Percentiles rank a stretch among this genome's conserved stretches.
These are phyloP conservation scores for Cephus rjabovi DNA, from an alignment of 2,888 invertebrate genomes.

Conservation along the genomic window DNA sequence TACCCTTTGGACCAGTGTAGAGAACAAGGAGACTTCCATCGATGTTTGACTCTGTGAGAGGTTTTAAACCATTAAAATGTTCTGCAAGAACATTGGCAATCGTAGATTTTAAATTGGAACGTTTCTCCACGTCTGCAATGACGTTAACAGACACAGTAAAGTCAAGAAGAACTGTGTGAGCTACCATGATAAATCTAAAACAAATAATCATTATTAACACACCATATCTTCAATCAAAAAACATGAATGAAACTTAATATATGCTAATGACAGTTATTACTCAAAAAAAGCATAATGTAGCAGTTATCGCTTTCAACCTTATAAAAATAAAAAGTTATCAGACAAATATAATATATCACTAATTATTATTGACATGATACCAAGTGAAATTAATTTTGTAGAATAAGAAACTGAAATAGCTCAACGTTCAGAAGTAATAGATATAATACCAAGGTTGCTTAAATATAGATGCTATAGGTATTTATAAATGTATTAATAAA, in stretches of 20 bases:
- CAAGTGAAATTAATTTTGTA: neutral
- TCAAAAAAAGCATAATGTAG: neutral
- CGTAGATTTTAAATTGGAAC: conserved; percentile 75
- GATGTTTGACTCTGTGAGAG: conserved; percentile 75
- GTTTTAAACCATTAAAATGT: conserved; percentile 78
- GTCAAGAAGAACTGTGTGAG: conserved; percentile 83
- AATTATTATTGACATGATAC: neutral
- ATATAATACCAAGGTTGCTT: neutral
- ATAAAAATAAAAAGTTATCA: neutral
- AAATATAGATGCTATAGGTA: neutral
- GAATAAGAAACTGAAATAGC: neutral
- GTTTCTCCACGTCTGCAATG: conserved; percentile 75
- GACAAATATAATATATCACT: neutral
- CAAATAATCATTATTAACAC: neutral
- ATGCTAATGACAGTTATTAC: neutral
- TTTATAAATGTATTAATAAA: neutral
- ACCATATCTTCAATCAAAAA: neutral
- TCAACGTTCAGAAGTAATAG: neutral
- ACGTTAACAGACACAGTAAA: conserved; percentile 80
- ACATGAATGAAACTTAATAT: neutral
- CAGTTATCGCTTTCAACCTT: neutral
- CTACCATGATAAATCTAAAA: conserved; percentile 72
- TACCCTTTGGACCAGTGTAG: conserved; percentile 77
- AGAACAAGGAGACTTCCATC: conserved; percentile 79
- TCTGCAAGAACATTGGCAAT: conserved; percentile 79